Evolutionary conservation across 2,113 vertebrate species (phyloP), one percentile per base, ranked within the genome.

Genomic region (Synchiropus splendidus): DNA sequence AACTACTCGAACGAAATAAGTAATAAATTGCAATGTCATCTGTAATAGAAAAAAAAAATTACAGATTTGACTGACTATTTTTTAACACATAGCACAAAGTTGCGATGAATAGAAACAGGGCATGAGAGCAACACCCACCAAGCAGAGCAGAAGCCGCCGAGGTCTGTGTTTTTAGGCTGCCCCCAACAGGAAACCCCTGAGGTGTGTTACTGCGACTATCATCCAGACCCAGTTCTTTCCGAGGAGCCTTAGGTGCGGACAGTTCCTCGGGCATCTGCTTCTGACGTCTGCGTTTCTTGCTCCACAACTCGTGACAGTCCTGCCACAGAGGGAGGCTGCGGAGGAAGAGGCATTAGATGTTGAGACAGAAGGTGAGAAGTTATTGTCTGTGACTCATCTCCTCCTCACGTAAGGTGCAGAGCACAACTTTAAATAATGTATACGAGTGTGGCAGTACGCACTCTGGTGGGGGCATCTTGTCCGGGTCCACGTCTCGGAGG

Each of bases 251-350:
- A 1, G 92, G 53, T 33, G 87, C 87, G 5, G 84, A 79, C 38
- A 84, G 63, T 18, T 97, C 93, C 75, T 98, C 94, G 0, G 86
- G 88, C 84, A 94, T 88, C 77, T 98, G 95, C 79, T 97, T 99
- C 86, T 99, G 95, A 17, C 95, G 80, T 65, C 95, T 85, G 1
- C 95, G 89, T 35, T 98, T 99, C 83, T 99, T 99, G 78, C 95
- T 99, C 95, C 95, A 99, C 44, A 99, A 78, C 67, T 99, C 95
- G 42, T 99, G 95, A 70, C 95, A 99, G 82, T 99, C 95, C 78
- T 99, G 95, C 93, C 94, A 99, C 55, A 97, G 85, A 43, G 95
- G 95, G 70, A 97, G 91, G 61, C 93, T 97, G 61, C 6, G 33
- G 17, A 31, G 36, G 0, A 16, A 38, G 9, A 16, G 14, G 21